phyloP scores from a whole-genome alignment of 1,140 invertebrate genomes.

The Zaprionus ghesquierei region DNA sequence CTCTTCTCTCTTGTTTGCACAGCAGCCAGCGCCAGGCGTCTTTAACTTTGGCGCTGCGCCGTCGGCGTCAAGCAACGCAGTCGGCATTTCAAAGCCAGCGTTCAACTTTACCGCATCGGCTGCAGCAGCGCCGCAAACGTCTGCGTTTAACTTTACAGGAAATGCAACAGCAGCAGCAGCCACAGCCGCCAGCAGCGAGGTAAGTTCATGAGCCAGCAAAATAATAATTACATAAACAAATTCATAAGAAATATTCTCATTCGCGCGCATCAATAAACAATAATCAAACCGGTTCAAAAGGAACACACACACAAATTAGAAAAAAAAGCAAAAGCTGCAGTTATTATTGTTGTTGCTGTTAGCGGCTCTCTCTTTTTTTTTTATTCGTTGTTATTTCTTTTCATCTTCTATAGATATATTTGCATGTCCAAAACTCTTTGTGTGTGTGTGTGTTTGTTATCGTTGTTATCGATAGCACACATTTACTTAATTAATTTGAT shows the following conservation, averaged over 20 bases:
- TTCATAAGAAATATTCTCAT: background rate
- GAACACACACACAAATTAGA: background rate
- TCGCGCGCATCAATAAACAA: background rate
- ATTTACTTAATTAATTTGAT: slow-evolving; percentile 9
- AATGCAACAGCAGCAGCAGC: slow-evolving; percentile 10
- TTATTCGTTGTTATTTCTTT: slow-evolving; percentile 1
- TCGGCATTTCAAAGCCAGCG: slow-evolving; percentile 34
- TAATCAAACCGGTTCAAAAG: slow-evolving; percentile 3
- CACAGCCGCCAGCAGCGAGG: slow-evolving; percentile 19
- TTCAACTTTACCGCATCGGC: slow-evolving; percentile 58
- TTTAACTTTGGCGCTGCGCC: slow-evolving; percentile 51
- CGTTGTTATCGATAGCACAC: slow-evolving; percentile 11
- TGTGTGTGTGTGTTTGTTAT: slow-evolving; percentile 10
- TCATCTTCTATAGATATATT: slow-evolving; percentile 1
- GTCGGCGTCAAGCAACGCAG: background rate
- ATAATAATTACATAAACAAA: background rate
- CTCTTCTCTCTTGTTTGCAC: background rate
- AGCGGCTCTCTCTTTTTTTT: slow-evolving; percentile 30
- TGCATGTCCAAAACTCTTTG: slow-evolving; percentile 40
- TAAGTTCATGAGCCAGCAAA: slow-evolving; percentile 37
- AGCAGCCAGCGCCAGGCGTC: slow-evolving; percentile 25
- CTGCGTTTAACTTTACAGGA: slow-evolving; percentile 55
- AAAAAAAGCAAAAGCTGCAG: slow-evolving; percentile 7
- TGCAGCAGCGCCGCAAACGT: slow-evolving; percentile 28
- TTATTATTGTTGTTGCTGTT: slow-evolving; percentile 49